Percentiles rank a stretch among this genome's conserved stretches.
These are phyloP conservation scores for Lepilemur septentrionalis DNA, from an alignment of 2,797 vertebrate genomes.

Conservation along the genomic window DNA sequence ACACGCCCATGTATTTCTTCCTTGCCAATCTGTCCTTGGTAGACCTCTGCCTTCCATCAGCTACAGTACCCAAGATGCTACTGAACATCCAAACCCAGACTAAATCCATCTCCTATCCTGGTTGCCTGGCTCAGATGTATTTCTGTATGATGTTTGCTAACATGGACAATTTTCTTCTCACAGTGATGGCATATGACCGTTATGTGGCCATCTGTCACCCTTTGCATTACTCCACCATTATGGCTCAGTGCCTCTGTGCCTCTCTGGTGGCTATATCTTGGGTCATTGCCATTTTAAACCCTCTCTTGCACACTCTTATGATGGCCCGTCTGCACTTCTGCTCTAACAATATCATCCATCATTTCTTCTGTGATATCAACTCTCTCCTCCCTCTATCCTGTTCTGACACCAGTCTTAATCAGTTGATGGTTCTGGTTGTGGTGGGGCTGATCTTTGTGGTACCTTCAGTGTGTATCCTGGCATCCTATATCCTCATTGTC, in stretches of 20 bases:
- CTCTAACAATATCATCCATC: conserved; percentile 56
- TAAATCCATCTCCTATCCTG: conserved; percentile 57
- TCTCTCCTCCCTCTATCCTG: conserved; percentile 69
- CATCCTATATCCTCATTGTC: conserved; percentile 55
- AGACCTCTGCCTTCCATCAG: conserved; percentile 65
- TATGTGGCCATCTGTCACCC: conserved; percentile 70
- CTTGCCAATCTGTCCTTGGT: conserved; percentile 62
- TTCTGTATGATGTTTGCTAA: conserved; percentile 73
- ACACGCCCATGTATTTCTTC: conserved; percentile 69
- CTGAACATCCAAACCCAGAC: conserved; percentile 51
- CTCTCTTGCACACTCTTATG: conserved; percentile 65
- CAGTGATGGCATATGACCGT: conserved; percentile 61
- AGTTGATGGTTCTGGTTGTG: conserved; percentile 42
- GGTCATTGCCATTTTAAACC: conserved; percentile 53
- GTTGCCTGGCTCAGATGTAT: conserved; percentile 64
- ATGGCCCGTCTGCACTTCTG: conserved; percentile 53
- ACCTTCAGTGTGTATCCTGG: conserved; percentile 56
- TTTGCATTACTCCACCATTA: conserved; percentile 52
- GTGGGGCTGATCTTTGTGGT: conserved; percentile 60
- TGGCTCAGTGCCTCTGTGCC: conserved; percentile 35
- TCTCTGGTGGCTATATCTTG: conserved; percentile 49
- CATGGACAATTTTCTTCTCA: conserved; percentile 73
- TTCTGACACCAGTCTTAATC: conserved; percentile 64
- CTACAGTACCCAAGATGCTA: conserved; percentile 63
- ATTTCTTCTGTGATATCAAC: conserved; percentile 72